phyloP scores from a whole-genome alignment of 2,888 invertebrate genomes.

The Acrocyrtus sp. region DNA sequence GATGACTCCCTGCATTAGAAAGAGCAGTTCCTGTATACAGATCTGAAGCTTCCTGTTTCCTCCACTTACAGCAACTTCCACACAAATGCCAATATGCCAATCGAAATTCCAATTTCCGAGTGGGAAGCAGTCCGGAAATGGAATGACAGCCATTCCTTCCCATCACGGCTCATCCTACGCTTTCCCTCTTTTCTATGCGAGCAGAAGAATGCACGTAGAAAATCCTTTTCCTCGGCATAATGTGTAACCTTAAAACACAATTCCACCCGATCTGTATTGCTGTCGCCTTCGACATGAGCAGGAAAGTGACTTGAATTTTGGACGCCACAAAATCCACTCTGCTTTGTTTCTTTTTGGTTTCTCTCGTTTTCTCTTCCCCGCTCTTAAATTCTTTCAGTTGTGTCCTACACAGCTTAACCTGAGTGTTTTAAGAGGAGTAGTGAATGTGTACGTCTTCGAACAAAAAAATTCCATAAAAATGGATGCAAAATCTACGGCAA shows the following conservation, averaged over 20 bases:
- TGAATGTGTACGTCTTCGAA: too few species aligned
- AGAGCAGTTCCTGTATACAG: slow-evolving; percentile 36
- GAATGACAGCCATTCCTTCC: slow-evolving; percentile 55
- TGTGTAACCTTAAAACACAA: too few species aligned
- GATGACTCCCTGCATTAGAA: slow-evolving; percentile 16
- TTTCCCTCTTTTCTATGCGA: neutral
- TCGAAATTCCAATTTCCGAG: slow-evolving; percentile 55
- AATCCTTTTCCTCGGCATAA: too few species aligned
- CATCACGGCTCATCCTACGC: slow-evolving; percentile 40
- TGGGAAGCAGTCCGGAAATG: slow-evolving; percentile 54
- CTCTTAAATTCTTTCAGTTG: neutral
- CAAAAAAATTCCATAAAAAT: slow-evolving; percentile 18
- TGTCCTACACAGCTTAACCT: too few species aligned
- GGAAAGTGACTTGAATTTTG: slow-evolving; percentile 46
- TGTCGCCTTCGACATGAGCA: slow-evolving; percentile 26
- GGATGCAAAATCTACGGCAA: slow-evolving; percentile 7
- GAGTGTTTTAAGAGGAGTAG: too few species aligned
- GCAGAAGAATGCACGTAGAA: too few species aligned
- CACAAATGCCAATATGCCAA: slow-evolving; percentile 65
- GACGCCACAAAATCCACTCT: slow-evolving; percentile 47
- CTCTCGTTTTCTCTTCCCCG: slow-evolving; percentile 9
- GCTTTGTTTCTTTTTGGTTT: slow-evolving; percentile 16
- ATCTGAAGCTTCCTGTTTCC: slow-evolving; percentile 40
- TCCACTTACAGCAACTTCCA: slow-evolving; percentile 24
- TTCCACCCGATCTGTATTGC: slow-evolving; percentile 13